phyloP scores from a whole-genome alignment of 2,888 invertebrate genomes.

The Liposcelis brunnea region DNA sequence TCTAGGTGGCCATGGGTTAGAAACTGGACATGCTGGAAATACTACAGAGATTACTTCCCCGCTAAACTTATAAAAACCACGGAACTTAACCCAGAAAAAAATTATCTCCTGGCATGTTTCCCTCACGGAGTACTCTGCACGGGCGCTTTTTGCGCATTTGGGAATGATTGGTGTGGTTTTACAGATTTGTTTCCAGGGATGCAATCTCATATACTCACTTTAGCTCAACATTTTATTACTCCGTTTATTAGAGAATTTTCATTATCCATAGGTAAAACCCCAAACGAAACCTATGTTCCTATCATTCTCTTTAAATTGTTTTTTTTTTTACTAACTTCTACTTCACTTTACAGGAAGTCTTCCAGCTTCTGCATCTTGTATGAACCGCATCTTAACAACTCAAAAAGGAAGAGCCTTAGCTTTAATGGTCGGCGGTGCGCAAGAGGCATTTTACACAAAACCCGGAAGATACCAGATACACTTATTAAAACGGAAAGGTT shows the following conservation, averaged over 20 bases:
- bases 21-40: conserved; percentile 48
- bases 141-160: conserved; percentile 65
- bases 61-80: conserved; percentile 62
- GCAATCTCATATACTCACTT: conserved; percentile 40
- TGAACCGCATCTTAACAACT: conserved; percentile 40
- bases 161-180: conserved; percentile 42
- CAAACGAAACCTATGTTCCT: background rate
- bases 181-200: conserved; percentile 42
- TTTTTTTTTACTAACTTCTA: conserved; percentile 6
- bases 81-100: conserved; percentile 59
- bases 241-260: conserved; percentile 55
- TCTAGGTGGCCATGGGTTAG: conserved; percentile 41
- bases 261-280: conserved; percentile 33
- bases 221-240: conserved; percentile 53
- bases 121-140: conserved; percentile 81
- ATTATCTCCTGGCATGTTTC: conserved; percentile 74
- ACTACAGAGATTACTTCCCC: conserved; percentile 73
- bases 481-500: conserved; percentile 62
- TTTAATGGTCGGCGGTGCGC: conserved; percentile 75
- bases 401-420: conserved; percentile 43
- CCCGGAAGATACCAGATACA: conserved; percentile 58
- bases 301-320: no score
- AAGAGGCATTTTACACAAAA: conserved; percentile 67
- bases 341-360: conserved; percentile 25
- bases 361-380: conserved; percentile 46